Evolutionary conservation across 1,140 invertebrate genomes (phyloP), one percentile per base, ranked within the genome.

Genomic region (Drosophila bocqueti): DNA sequence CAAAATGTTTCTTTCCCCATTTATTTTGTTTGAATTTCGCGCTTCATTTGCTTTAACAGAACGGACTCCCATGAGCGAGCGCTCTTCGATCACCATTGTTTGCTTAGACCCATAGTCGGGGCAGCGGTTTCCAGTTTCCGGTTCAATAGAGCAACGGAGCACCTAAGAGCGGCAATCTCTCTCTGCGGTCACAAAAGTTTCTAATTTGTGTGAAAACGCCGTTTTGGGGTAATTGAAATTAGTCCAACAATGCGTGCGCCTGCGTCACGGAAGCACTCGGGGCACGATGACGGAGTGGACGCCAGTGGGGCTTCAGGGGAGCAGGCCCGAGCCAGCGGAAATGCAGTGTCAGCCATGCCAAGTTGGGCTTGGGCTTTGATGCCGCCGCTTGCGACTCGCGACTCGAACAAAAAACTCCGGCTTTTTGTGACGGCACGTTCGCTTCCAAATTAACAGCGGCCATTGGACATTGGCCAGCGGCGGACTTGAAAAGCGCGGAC

Each of bases 151-250:
- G 38, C 57, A 47, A 6, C 62, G 52, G 13, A 24, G 13, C 52
- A 24, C 57, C 65, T 77, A 52, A 42, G 42, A 34, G 50, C n/a
- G 52, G 42, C 46, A 42, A 71, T 73, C 59, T 49, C 24, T 11
- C 9, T 26, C 24, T 76, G 79, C 75, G 76, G 65, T 63, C 55
- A 79, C 62, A 72, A 79, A 69, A 47, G 71, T 52, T 31, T 69
- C 73, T 81, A 86, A 86, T 86, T 79, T 86, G 76, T 54, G 63
- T 75, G 79, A 57, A 85, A 78, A 79, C 55, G 83, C 60, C 47
- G 62, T 84, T 84, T 58, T 47, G 73, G 73, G 61, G 59, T 67
- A 75, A 87, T 89, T 89, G 77, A 87, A 89, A 80, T 86, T 72
- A 77, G 75, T 73, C 63, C 69, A 65, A 58, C 64, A 75, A 76